Percentiles rank a stretch among this genome's conserved stretches.
These are phyloP conservation scores for Diloba caeruleocephala DNA, from an alignment of 2,888 invertebrate species.

Conservation along the genomic window DNA sequence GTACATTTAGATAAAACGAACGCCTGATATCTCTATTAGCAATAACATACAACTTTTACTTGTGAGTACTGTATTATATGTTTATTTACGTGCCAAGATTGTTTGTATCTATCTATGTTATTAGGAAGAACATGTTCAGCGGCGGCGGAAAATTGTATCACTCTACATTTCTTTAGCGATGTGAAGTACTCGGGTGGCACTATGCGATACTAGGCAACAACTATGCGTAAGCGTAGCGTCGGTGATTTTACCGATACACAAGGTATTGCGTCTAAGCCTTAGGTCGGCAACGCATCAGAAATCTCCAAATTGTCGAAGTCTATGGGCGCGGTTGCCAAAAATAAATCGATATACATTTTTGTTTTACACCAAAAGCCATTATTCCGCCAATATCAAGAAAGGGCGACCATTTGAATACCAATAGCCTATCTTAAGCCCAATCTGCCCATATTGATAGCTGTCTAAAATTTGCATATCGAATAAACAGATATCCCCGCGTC, in stretches of 20 bases:
- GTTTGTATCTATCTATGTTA: background rate
- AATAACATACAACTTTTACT: slow-evolving; percentile 30
- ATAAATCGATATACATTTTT: background rate
- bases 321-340: background rate
- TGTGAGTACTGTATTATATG: slow-evolving; percentile 10
- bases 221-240: too few species aligned
- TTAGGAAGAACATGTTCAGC: background rate
- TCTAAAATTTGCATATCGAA: background rate
- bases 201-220: too few species aligned
- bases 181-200: too few species aligned
- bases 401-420: slow-evolving; percentile 24
- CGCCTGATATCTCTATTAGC: slow-evolving; percentile 32
- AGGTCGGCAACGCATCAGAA: too few species aligned
- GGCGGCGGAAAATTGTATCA: too few species aligned
- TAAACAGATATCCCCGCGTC: too few species aligned
- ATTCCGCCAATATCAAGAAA: slow-evolving; percentile 5
- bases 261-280: too few species aligned
- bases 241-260: too few species aligned
- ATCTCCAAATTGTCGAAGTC: too few species aligned
- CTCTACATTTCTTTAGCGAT: too few species aligned
- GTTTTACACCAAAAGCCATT: slow-evolving; percentile 1
- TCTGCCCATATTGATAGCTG: slow-evolving; percentile 10
- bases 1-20: slow-evolving; percentile 57
- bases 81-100: background rate
- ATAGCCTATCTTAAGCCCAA: slow-evolving; percentile 10